Base-by-base conservation (phyloP, 92 coral and sea anemone species). In the Porites evermanni region DNA sequence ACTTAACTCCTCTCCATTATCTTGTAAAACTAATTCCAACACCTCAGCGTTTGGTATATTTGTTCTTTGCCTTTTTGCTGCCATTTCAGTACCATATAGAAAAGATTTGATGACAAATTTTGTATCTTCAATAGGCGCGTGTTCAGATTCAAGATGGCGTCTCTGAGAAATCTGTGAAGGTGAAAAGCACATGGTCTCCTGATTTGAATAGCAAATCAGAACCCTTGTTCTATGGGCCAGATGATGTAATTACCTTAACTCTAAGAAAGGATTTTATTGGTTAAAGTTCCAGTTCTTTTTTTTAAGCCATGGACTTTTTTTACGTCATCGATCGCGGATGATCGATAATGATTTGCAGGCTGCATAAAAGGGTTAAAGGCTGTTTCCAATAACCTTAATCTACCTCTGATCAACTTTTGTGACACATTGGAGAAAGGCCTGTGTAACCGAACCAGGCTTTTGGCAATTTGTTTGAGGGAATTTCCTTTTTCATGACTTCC, bases 291-390 rank as follows among this genome's bases (percentile, higher is more conserved):
- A 78, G 8, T 1, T 20, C 67, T 59, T 58, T 59, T 61, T 47
- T 78, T 78, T 23, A 21, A 59, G 64, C 52, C 67, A 23, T 14
- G 67, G 38, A 59, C 23, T 47, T 26, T 32, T 12, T 61, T 78
- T 78, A 53, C 68, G 16, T 78, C 82, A 78, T 52, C 82, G 70
- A 67, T 61, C 7, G 72, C 54, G 32, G 68, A 66, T 53, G 24
- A 78, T 67, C 71, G 71, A 67, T 78, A 64, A 20, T 56, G 32
- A 29, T 67, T 63, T 58, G 82, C 69, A 21, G 82, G 82, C 16
- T 78, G 72, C 56, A 6, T 78, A 78, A 78, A 78, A 29, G 82
- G 53, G 70, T 78, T 78, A 78, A 78, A 56, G 32, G 32, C 32
- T 29, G 32, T 29, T 29, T 29, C 32, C 32, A 29, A 29, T 29